phyloP scores from a whole-genome alignment of 2,888 invertebrate species.

The Synanthedon myopaeformis region DNA sequence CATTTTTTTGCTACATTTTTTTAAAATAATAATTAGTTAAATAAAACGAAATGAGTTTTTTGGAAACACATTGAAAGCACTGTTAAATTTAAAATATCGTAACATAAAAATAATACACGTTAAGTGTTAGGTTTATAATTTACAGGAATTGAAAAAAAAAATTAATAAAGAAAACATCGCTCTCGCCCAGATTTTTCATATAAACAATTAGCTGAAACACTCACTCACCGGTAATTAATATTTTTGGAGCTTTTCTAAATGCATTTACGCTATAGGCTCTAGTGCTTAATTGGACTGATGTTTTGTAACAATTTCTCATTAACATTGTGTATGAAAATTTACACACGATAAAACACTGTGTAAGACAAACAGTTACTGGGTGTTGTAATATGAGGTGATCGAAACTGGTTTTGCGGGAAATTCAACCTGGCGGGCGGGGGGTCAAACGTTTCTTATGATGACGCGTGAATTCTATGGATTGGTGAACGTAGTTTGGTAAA shows the following conservation, averaged over 20 bases:
- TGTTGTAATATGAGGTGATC: constrained; percentile 21
- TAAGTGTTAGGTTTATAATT: too few relatives aligned
- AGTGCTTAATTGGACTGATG: constrained; percentile 11
- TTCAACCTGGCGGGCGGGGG: not conserved
- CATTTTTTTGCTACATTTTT: too few relatives aligned
- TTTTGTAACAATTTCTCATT: constrained; percentile 32
- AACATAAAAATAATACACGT: too few relatives aligned
- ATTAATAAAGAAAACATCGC: too few relatives aligned
- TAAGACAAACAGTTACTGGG: constrained; percentile 39
- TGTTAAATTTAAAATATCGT: too few relatives aligned
- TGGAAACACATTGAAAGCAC: too few relatives aligned
- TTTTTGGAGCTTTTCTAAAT: constrained; percentile 51
- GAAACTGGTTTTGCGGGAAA: constrained; percentile 35
- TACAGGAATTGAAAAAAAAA: too few relatives aligned
- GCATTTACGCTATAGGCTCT: constrained; percentile 36
- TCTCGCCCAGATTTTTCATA: not conserved
- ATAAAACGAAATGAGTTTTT: too few relatives aligned
- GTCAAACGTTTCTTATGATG: not conserved
- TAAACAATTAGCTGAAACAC: constrained; percentile 12
- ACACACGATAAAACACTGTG: constrained; percentile 36
- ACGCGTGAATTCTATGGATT: not conserved
- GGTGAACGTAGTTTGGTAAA: constrained; percentile 3
- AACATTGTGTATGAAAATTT: constrained; percentile 25
- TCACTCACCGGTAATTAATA: constrained; percentile 72
- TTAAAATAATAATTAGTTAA: too few relatives aligned